Percentiles rank a stretch among this genome's conserved stretches.
Evolutionary conservation across 2,888 invertebrate species (phyloP).

Genomic region (Spilosoma lubricipeda): DNA sequence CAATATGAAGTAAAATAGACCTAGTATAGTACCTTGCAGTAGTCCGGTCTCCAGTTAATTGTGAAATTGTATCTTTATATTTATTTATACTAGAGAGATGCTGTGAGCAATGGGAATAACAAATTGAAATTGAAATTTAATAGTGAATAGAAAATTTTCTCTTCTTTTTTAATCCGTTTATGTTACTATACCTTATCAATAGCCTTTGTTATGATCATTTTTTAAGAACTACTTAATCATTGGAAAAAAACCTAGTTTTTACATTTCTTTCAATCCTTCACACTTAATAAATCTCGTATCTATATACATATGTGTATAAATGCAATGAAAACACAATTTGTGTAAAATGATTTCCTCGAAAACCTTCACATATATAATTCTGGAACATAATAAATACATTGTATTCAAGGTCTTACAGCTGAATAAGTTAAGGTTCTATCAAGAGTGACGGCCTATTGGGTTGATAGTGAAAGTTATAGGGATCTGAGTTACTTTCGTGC

Average conservation of each 20-base stretch:
- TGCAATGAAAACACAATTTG: no score
- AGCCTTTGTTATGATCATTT: neutral
- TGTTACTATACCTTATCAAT: neutral
- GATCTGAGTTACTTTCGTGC: slow-evolving; percentile 25
- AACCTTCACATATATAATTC: neutral
- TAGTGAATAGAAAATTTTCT: no score
- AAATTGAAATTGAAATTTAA: neutral
- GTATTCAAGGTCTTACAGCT: slow-evolving; percentile 2
- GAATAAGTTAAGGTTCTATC: slow-evolving; percentile 5
- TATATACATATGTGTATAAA: no score
- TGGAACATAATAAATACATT: neutral
- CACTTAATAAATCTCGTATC: no score
- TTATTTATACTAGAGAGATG: neutral
- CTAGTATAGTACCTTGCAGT: neutral
- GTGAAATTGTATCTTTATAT: neutral
- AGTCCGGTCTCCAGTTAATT: neutral
- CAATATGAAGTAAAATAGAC: neutral
- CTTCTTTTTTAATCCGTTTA: no score
- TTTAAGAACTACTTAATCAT: no score
- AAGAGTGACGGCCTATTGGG: slow-evolving; percentile 9
- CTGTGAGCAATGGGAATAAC: neutral
- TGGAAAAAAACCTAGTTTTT: no score
- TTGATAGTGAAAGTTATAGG: slow-evolving; percentile 33
- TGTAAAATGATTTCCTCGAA: neutral
- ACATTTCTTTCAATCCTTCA: no score